Base-by-base conservation (phyloP, 2,888 invertebrate species). In the Drosophila atroscutellata region DNA sequence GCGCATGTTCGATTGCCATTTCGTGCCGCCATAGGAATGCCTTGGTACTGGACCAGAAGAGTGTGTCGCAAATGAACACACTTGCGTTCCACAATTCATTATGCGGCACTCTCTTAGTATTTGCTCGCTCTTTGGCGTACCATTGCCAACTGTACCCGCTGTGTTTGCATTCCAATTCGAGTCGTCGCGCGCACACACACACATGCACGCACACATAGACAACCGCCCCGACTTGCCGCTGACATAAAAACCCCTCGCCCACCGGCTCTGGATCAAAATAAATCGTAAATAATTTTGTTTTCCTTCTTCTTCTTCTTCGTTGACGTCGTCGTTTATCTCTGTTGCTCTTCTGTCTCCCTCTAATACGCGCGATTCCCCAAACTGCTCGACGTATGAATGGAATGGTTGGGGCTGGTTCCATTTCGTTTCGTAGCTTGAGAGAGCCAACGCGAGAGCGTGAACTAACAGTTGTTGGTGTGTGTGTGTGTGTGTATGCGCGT, bases 261-360 rank as follows among this genome's bases (percentile, higher is more conserved):
- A 80, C n/a, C 30, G 8, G 50, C 58, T 26, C 28, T 56, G 70
- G 71, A 89, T 86, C 86, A 86, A 86, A 86, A 86, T 86, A 86
- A 89, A 86, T 86, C 86, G 86, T 86, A 86, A 86, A 89, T 86
- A 89, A 84, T 86, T 86, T 88, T 87, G 80, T 78, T 80, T 83
- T 76, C 80, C 81, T 80, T 80, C 75, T 73, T 72, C 54, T 36
- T 54, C 64, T 62, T 63, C 67, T 56, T 62, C 62, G 54, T 54
- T 59, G 65, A 47, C 51, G 34, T 26, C 52, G 59, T 57, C 63
- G 63, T 75, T 59, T 30, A 60, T 57, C 73, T 59, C 67, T 66
- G 59, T 61, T 62, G 52, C 18, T 67, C 55, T 63, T 58, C 54
- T 72, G 77, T 84, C 87, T 78, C 84, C 72, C 63, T 86, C 88